Conservation (phyloP, 2,888 invertebrate species). For the Lysandra coridon region DNA sequence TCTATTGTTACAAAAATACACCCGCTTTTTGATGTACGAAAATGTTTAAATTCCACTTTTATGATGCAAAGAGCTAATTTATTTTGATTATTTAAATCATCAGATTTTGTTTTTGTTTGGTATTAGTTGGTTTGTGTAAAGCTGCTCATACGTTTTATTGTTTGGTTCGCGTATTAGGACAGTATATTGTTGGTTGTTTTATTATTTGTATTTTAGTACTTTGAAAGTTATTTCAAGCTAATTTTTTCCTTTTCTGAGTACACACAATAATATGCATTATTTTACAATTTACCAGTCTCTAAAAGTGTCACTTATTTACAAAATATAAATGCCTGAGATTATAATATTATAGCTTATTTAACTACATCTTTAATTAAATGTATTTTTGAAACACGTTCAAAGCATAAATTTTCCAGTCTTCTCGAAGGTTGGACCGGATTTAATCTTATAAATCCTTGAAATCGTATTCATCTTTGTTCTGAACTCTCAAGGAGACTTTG, state of each 20-base stretch:
- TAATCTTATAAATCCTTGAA: constrained; percentile 32
- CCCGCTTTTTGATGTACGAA: constrained; percentile 4
- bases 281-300: too few relatives aligned
- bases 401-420: constrained; percentile 23
- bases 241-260: too few relatives aligned
- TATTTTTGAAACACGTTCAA: constrained; percentile 8
- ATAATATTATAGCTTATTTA: neutral
- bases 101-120: neutral
- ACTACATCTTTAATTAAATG: neutral
- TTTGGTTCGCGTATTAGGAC: neutral
- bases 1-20: constrained; percentile 12
- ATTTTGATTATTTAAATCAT: constrained; percentile 2
- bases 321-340: neutral
- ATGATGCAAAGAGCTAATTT: neutral
- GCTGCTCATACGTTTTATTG: neutral
- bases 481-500: constrained; percentile 26
- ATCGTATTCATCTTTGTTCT: constrained; percentile 30
- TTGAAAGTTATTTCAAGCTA: too few relatives aligned
- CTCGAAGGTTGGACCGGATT: constrained; percentile 29
- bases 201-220: too few relatives aligned
- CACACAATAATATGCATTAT: neutral
- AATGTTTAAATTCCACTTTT: neutral
- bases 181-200: neutral
- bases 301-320: neutral
- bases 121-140: neutral